Evolutionary conservation across 2,113 vertebrate genomes (phyloP).

Genomic region (Gallinago jamesoni): DNA sequence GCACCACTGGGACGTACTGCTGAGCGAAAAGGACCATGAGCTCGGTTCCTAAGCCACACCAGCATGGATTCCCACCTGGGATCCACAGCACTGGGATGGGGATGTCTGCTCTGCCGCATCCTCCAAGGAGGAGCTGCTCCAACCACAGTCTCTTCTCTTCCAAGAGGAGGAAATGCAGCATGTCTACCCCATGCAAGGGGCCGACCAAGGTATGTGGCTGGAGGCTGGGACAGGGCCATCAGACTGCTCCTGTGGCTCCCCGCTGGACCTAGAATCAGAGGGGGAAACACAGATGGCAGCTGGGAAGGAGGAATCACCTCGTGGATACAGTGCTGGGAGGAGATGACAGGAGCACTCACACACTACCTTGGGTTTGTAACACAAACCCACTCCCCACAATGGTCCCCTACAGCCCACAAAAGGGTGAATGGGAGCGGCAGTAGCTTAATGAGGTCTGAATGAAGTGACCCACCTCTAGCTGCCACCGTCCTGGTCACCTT

Average conservation of each 20-base stretch:
- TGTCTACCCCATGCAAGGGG: accelerated
- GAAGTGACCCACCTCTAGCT: background rate
- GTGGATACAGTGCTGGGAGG: background rate
- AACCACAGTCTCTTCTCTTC: background rate
- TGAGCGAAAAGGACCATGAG: background rate
- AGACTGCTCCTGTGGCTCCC: background rate
- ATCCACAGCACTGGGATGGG: background rate
- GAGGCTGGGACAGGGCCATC: background rate
- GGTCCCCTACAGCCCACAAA: background rate
- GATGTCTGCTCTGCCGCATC: background rate
- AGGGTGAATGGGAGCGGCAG: no score
- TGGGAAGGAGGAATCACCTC: background rate
- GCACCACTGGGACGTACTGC: accelerated
- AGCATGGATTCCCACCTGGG: background rate
- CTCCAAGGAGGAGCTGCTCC: background rate
- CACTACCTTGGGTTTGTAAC: background rate
- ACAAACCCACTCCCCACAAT: background rate
- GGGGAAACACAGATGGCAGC: background rate
- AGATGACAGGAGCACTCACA: background rate
- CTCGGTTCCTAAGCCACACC: background rate
- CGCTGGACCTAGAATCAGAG: background rate
- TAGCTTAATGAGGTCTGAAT: background rate
- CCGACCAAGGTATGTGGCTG: accelerated
- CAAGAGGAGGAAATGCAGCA: background rate
- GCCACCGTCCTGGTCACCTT: background rate